Evolutionary conservation across 2,888 invertebrate genomes (phyloP), one percentile per base, ranked within the genome.

Genomic region (Xanthia togata): DNA sequence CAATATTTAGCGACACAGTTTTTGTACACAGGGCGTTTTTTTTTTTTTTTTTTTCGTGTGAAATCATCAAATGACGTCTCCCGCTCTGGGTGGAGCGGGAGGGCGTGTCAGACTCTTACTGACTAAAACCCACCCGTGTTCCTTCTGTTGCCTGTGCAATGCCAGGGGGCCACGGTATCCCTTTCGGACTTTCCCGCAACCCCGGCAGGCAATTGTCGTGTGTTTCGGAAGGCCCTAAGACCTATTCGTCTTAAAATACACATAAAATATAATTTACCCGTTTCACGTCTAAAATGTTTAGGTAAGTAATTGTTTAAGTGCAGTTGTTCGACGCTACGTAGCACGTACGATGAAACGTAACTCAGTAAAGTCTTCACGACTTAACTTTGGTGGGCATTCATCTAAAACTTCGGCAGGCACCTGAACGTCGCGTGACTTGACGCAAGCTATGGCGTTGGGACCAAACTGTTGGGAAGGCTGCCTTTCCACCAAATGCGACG

Each of bases 391-490:
- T 89, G 93, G 92, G 91, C 94, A 95, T 95, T 94, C 93, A 94
- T 95, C 94, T 94, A 90, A 94, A 95, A 95, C 93, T 95, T 95
- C 88, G 89, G 90, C 92, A 91, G 91, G 91, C 91, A 93, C 92
- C 92, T 93, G 92, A 91, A 91, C 90, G 87, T 91, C 89, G 90
- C 90, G 91, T 90, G 91, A 92, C 92, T 91, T 86, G 84, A 87
- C 80, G 82, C 77, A 86, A 87, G 79, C 79, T 81, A 86, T 76
- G 87, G 76, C 79, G 78, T 70, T 64, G 83, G 79, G 82, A 85
- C 86, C 76, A 81, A 82, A 82, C 76, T 79, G 85, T 75, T 73
- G 57, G 71, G 65, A 68, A 76, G 53, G 69, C 53, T 77, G 26
- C 17, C 20, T 38, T 26, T 44, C 50, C 77, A 68, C 17, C 2